A percentile compares a stretch with the other conserved stretches of the same genome.
Conservation (phyloP, 2,113 vertebrate species). For the Bungarus multicinctus region DNA sequence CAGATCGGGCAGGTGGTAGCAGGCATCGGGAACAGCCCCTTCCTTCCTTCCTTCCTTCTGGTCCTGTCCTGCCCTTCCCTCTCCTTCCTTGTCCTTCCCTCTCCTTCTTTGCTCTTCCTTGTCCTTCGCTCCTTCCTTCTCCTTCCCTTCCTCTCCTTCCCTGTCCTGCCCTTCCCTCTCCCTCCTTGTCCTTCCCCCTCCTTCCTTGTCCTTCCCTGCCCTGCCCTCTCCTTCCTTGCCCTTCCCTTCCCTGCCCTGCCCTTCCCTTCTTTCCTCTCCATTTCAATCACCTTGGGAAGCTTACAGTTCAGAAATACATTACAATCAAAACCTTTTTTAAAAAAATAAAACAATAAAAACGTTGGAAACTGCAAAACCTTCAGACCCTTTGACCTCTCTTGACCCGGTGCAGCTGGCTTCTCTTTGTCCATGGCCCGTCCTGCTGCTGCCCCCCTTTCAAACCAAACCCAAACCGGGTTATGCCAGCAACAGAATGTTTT, state of each 20-base stretch:
- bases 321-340: background rate
- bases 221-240: no score
- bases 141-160: no score
- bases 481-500: background rate
- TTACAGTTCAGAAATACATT: background rate
- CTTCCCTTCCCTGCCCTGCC: fast-evolving
- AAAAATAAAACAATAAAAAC: background rate
- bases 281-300: background rate
- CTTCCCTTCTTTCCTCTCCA: background rate
- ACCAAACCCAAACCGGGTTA: background rate
- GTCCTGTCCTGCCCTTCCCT: no score
- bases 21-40: background rate
- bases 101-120: no score
- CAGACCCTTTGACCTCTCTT: background rate
- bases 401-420: background rate
- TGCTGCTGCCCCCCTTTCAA: background rate
- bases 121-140: no score
- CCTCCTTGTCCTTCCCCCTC: no score
- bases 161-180: no score
- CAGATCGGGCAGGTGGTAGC: background rate
- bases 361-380: background rate
- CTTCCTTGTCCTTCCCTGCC: no score
- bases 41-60: no score
- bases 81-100: no score
- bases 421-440: background rate